Base-by-base conservation (phyloP, 2,797 vertebrate species). In the Aldrovandia affinis region DNA sequence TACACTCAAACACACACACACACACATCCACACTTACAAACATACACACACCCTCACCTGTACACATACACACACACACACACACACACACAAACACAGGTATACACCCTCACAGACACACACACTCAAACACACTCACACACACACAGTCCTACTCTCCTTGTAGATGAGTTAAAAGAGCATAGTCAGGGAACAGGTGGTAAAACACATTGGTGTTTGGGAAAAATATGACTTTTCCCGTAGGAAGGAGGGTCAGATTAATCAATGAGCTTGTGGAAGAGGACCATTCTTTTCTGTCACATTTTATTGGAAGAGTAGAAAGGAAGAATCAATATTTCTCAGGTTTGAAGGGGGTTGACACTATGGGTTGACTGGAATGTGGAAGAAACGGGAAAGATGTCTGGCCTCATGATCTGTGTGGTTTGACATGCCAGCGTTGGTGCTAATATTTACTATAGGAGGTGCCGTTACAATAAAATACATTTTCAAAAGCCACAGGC, bases 271-370 rank as follows among this genome's bases (percentile, higher is more conserved):
- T 73, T 73, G 68, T 36, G 20, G 68, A 73, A 39, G 36, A 73
- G 33, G 30, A 22, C 68, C 36, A 70, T 70, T 50, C 47, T 50
- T 70, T 68, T 68, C 20, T 70, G 68, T 73, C 68, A 73, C 68
- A 20, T 39, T 73, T 73, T 73, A 73, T 73, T 73, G 68, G 68
- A 36, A 18, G 39, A 42, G 68, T 39, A 39, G 68, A 73, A 73
- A 73, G 36, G 68, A 73, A 39, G 68, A 42, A 73, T 73, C 68
- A 73, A 73, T 73, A 73, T 73, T 73, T 73, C 36, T 73, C 68
- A 73, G 68, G 33, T 42, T 73, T 73, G 36, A 39, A 39, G 36
- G 36, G 7, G 33, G 68, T 15, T 73, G 36, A 30, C 33, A 10
- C 39, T 25, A 25, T 22, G 14, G 42, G 39, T 47, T 22, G 39